These are phyloP conservation scores for Protonibea diacanthus DNA, from an alignment of 2,797 vertebrate genomes.

Conservation along the genomic window DNA sequence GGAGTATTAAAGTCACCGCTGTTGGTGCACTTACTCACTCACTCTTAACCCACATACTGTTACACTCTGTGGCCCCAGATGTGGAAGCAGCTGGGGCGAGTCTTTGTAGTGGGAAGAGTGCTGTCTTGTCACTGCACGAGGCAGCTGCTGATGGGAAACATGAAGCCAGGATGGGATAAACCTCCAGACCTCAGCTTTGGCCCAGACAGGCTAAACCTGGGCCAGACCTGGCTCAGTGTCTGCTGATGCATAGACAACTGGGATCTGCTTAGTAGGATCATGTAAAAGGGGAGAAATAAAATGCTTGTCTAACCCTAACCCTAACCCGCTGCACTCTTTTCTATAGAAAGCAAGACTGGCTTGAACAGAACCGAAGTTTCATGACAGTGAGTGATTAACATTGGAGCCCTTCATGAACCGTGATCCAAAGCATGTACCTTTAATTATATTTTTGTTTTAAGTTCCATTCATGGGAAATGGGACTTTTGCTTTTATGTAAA, in stretches of 20 bases:
- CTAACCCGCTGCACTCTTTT: slow-evolving; percentile 14
- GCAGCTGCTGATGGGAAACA: slow-evolving; percentile 80
- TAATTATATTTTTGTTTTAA: slow-evolving; percentile 68
- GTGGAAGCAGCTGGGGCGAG: slow-evolving; percentile 66
- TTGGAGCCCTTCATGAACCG: slow-evolving; percentile 22
- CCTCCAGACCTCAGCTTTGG: slow-evolving; percentile 62
- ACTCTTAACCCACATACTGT: slow-evolving; percentile 30
- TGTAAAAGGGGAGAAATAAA: slow-evolving; percentile 26
- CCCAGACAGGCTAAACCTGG: slow-evolving; percentile 55
- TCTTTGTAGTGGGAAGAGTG: slow-evolving; percentile 76
- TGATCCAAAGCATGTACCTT: slow-evolving; percentile 71
- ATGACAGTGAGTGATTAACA: slow-evolving; percentile 45
- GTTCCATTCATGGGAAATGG: slow-evolving; percentile 55
- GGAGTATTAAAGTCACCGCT: slow-evolving; percentile 33
- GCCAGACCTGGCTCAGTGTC: slow-evolving; percentile 45
- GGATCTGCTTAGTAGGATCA: slow-evolving; percentile 31
- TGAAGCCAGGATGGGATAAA: slow-evolving; percentile 66
- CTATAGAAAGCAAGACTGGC: background rate
- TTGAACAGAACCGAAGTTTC: slow-evolving; percentile 30
- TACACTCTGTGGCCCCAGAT: slow-evolving; percentile 67
- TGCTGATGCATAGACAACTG: slow-evolving; percentile 50
- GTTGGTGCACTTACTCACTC: slow-evolving; percentile 33
- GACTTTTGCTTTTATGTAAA: slow-evolving; percentile 60
- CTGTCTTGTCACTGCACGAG: slow-evolving; percentile 78
- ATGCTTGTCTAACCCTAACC: background rate